A percentile compares a stretch with the other conserved stretches of the same genome.
Evolutionary conservation across 2,797 vertebrate genomes (phyloP).

Genomic region (Syngnathus acus): DNA sequence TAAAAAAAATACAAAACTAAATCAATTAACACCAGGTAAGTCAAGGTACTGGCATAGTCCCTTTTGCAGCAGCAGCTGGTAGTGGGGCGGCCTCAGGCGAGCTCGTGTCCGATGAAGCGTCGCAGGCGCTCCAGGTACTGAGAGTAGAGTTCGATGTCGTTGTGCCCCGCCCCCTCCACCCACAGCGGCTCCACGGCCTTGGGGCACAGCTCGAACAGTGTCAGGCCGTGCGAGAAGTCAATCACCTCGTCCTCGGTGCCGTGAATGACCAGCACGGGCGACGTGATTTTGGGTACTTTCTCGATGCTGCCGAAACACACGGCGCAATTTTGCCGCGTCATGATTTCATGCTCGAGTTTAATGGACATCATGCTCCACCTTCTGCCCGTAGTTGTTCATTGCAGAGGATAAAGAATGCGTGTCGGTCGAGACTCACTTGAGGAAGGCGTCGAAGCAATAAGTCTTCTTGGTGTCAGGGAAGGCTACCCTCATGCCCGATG

Average conservation of each 20-base stretch:
- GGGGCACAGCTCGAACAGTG: constrained; percentile 88
- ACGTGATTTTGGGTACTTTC: constrained; percentile 90
- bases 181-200: constrained; percentile 91
- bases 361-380: no score
- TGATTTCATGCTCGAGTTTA: neutral
- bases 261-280: constrained; percentile 90
- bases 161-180: constrained; percentile 92
- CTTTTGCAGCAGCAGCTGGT: constrained; percentile 21
- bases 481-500: constrained; percentile 92
- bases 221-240: constrained; percentile 90
- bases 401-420: neutral
- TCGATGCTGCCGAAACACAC: constrained; percentile 74
- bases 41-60: neutral
- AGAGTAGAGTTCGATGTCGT: constrained; percentile 92
- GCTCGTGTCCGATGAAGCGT: constrained; percentile 86
- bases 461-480: constrained; percentile 96
- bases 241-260: constrained; percentile 93
- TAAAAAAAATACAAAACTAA: neutral
- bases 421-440: constrained; percentile 75
- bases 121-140: constrained; percentile 92
- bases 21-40: neutral
- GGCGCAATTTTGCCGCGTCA: neutral
- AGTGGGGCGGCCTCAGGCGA: constrained; percentile 65
- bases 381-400: no score
- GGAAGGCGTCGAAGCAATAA: constrained; percentile 94